Evolutionary conservation across 2,113 vertebrate genomes (phyloP).

Genomic region (Patagioenas fasciata): DNA sequence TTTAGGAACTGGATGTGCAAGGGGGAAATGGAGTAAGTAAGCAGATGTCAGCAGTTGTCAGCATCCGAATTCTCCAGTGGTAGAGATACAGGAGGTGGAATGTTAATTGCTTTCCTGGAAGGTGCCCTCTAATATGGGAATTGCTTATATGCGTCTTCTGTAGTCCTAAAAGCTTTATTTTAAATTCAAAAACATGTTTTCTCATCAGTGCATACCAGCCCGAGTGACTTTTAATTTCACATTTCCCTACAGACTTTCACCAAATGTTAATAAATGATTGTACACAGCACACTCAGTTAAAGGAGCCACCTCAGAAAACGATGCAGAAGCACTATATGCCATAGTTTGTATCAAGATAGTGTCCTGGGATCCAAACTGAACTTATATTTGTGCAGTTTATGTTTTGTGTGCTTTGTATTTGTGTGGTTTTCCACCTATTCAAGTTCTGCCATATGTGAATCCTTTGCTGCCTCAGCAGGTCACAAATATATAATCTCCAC

Average conservation of each 20-base stretch:
- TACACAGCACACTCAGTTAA: background rate
- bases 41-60: background rate
- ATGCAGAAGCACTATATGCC: background rate
- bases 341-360: background rate
- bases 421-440: background rate
- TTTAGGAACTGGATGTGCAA: background rate
- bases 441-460: background rate
- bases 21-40: background rate
- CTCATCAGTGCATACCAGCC: background rate
- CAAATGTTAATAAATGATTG: background rate
- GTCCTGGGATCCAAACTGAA: background rate
- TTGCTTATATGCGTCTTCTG: background rate
- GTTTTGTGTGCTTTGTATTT: background rate
- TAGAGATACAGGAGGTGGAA: slow-evolving; percentile 12
- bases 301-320: background rate
- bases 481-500: background rate
- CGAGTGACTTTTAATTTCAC: slow-evolving; percentile 12
- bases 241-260: slow-evolving; percentile 8
- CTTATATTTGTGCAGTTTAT: background rate
- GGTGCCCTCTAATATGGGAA: background rate
- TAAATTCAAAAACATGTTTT: slow-evolving; percentile 21
- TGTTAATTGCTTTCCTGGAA: slow-evolving; percentile 53
- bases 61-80: background rate
- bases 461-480: background rate
- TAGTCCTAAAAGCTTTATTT: slow-evolving; percentile 13